Evolutionary conservation across 2,888 invertebrate species (phyloP).

Genomic region (Fragum whitleyi): DNA sequence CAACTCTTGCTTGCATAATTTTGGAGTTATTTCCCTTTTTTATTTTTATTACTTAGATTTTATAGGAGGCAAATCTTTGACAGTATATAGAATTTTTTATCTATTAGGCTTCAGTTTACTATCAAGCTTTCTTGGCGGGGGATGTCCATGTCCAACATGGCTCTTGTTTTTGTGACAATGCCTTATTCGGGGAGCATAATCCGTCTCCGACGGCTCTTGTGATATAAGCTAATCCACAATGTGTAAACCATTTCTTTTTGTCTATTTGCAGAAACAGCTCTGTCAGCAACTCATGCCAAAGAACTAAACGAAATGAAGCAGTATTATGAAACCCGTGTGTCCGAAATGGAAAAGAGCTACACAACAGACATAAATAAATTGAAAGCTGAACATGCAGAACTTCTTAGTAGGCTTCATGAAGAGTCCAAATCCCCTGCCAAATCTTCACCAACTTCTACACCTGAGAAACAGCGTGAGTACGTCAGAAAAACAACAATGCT

Average conservation of each 20-base stretch:
- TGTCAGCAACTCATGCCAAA: conserved; percentile 64
- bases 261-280: conserved; percentile 26
- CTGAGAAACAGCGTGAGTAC: conserved; percentile 66
- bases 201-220: too few species aligned
- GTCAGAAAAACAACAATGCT: conserved; percentile 69
- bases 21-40: too few species aligned
- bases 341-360: conserved; percentile 68
- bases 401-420: conserved; percentile 50
- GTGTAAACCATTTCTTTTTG: not conserved
- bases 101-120: too few species aligned
- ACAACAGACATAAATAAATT: conserved; percentile 65
- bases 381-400: conserved; percentile 56
- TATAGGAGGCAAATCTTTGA: too few species aligned
- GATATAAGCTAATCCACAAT: too few species aligned
- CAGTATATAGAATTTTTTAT: too few species aligned
- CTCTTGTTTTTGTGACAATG: too few species aligned
- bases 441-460: conserved; percentile 31
- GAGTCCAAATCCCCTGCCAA: conserved; percentile 33
- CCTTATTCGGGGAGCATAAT: too few species aligned
- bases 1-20: too few species aligned
- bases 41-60: too few species aligned
- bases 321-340: conserved; percentile 69
- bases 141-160: too few species aligned
- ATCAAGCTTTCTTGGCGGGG: too few species aligned
- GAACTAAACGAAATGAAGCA: conserved; percentile 70